Evolutionary conservation across 30 jellyfish, hydroid and myxozoan species (phyloP).

Genomic region (Hydra vulgaris): DNA sequence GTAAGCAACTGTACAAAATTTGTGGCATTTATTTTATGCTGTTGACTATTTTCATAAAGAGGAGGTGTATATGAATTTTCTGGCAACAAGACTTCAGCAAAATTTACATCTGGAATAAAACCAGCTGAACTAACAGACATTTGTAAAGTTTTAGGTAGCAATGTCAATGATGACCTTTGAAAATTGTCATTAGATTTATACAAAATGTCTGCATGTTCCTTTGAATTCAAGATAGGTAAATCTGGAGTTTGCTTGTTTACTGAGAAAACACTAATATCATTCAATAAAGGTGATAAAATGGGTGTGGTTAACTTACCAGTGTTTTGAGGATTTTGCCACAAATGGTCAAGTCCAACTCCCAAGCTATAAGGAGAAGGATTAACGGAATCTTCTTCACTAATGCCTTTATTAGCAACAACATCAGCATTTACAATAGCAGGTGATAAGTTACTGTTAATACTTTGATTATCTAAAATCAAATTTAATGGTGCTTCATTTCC

Average conservation of each 20-base stretch:
- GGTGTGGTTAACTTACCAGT: background rate
- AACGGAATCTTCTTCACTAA: background rate
- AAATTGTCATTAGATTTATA: background rate
- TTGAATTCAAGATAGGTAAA: background rate
- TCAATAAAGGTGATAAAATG: background rate
- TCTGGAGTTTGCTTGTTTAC: background rate
- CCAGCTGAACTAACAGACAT: background rate
- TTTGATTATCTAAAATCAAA: background rate
- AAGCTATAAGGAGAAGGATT: background rate
- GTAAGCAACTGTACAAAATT: no score
- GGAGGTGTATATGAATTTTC: no score
- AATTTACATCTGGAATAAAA: background rate
- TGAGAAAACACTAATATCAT: background rate
- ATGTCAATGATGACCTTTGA: background rate
- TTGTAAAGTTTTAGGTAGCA: background rate
- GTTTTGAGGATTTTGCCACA: background rate
- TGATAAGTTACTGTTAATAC: background rate
- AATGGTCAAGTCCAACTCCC: background rate
- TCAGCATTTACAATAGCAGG: background rate
- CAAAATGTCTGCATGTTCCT: background rate
- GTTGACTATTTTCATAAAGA: no score
- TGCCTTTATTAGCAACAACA: background rate
- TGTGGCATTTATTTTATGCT: no score
- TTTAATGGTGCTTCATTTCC: conserved; percentile 1
- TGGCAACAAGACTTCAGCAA: no score